Base-by-base conservation (phyloP, 2,888 invertebrate species). In the Endomychus coccineus region DNA sequence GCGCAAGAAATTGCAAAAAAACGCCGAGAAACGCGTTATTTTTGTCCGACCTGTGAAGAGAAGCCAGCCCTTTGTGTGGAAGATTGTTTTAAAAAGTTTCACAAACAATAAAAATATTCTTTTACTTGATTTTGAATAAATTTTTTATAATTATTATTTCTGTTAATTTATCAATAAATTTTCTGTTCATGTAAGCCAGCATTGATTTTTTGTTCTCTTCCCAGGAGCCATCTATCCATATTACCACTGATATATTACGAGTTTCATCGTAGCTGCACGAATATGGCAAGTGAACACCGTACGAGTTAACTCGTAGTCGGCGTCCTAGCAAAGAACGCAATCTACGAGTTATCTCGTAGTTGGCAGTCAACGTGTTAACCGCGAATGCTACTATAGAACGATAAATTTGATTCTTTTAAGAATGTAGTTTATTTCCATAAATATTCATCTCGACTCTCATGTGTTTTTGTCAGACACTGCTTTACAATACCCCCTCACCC, bases 141-240 rank as follows among this genome's bases (percentile, higher is more conserved):
- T 36, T 36, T 34, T n/a, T n/a, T n/a, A n/a, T n/a, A n/a, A n/a
- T n/a, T n/a, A n/a, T n/a, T n/a, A n/a, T n/a, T n/a, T n/a, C n/a
- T n/a, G n/a, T n/a, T n/a, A n/a, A n/a, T n/a, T 34, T 36, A 36
- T 39, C 16, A 35, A 40, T 42, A 40, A 35, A 39, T 36, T 42
- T 40, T 45, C 40, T 43, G 34, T 40, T 39, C 34, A 40, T 44
- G 17, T 15, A 24, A 37, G 34, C 38, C 46, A 43, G 34, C 40
- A 32, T 46, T 44, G 43, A 42, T 47, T 50, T 44, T 48, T 50
- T 50, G 44, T 49, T 49, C 36, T 46, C 19, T 40, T 45, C 41
- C 45, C 39, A 40, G 45, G 47, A 44, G 43, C 44, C 42, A 49
- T 48, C 46, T 49, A 46, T 48, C 33, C 25, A 49, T 49, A 50